Percentiles rank a stretch among this genome's conserved stretches.
Evolutionary conservation across 2,797 vertebrate species (phyloP).

Genomic region (Calcarius lapponicus): DNA sequence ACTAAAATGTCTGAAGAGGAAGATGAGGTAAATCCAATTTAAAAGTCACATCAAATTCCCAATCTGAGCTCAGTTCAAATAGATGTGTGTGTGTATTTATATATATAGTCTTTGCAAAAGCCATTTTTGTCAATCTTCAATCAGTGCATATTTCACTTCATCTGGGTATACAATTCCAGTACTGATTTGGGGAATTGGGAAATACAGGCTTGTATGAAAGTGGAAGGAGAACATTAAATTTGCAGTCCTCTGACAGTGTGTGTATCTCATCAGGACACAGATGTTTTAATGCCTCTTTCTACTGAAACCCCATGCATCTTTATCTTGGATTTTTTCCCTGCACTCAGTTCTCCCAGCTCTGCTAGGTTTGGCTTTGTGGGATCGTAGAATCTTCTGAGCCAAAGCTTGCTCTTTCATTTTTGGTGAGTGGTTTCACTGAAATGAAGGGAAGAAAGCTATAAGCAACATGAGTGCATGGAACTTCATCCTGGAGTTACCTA

Average conservation of each 20-base stretch:
- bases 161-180: not conserved
- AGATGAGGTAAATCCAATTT: conserved; percentile 79
- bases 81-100: not conserved
- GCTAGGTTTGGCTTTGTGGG: conserved; percentile 26
- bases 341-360: not conserved
- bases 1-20: conserved; percentile 83
- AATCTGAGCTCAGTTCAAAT: not conserved
- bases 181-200: not conserved
- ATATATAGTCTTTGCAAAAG: not conserved
- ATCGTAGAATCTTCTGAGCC: not conserved
- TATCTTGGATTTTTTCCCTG: conserved; percentile 12
- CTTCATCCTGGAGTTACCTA: not conserved
- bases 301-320: not conserved
- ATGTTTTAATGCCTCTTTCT: not conserved
- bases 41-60: not conserved
- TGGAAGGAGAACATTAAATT: conserved; percentile 8
- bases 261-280: not conserved
- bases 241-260: not conserved
- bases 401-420: not conserved
- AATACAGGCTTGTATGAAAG: not conserved
- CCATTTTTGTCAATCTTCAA: not conserved
- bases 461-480: not conserved
- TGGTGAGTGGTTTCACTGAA: not conserved
- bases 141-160: not conserved
- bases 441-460: not conserved